Evolutionary conservation across 2,797 vertebrate species (phyloP).

Genomic region (Danio kyathit): DNA sequence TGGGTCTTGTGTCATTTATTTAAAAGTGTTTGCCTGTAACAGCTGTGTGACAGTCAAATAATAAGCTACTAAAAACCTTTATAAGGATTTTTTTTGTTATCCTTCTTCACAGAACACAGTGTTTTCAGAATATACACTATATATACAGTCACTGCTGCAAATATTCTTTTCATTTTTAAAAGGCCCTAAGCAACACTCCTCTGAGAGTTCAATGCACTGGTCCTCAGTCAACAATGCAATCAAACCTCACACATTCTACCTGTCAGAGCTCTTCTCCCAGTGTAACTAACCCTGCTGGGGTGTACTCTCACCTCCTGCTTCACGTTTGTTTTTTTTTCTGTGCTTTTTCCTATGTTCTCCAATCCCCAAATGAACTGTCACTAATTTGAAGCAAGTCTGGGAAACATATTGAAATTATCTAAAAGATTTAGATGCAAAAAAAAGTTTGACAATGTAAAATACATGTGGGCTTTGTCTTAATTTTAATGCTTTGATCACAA

Average conservation of each 20-base stretch:
- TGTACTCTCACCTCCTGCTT: not conserved
- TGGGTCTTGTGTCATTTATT: not conserved
- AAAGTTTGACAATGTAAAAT: conserved; percentile 6
- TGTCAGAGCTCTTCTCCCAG: conserved; percentile 28
- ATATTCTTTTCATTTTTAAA: conserved; percentile 26
- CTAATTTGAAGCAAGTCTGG: conserved; percentile 27
- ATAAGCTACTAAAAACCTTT: conserved; percentile 1
- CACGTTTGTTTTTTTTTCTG: conserved; percentile 22
- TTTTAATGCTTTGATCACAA: no score
- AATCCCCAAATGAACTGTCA: conserved; percentile 22
- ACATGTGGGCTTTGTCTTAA: not conserved
- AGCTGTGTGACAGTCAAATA: not conserved
- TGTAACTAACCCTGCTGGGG: not conserved
- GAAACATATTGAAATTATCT: conserved; percentile 18
- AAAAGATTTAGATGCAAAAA: conserved; percentile 26
- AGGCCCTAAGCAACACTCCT: not conserved
- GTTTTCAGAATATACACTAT: not conserved
- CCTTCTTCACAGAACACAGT: not conserved
- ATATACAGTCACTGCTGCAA: not conserved
- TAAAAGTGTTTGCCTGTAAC: not conserved
- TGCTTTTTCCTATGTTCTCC: conserved; percentile 16
- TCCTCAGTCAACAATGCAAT: conserved; percentile 45
- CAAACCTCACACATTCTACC: conserved; percentile 23
- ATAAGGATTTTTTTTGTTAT: no score
- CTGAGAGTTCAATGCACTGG: conserved; percentile 10